These are phyloP conservation scores for Euschistus heros DNA, from an alignment of 1,140 invertebrate genomes.

Conservation along the genomic window DNA sequence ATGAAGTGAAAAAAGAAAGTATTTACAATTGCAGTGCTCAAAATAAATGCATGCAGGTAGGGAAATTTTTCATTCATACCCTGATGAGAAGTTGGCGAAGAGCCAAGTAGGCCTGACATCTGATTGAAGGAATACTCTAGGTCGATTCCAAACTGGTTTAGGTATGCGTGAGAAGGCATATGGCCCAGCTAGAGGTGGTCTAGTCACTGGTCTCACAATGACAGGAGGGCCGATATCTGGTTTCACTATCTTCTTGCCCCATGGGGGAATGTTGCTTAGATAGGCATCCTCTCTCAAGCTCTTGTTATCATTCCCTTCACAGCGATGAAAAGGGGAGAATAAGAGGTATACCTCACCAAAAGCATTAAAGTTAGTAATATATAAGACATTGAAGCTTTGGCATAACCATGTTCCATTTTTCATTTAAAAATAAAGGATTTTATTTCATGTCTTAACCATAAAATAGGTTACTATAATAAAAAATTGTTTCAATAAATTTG, in stretches of 20 bases:
- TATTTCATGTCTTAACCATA: too few relatives aligned
- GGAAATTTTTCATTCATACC: slow-evolving; percentile 43
- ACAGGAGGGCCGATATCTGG: slow-evolving; percentile 36
- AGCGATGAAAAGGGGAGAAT: neutral
- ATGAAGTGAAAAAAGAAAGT: neutral
- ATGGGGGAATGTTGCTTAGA: slow-evolving; percentile 33
- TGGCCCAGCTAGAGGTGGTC: slow-evolving; percentile 72
- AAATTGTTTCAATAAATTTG: too few relatives aligned
- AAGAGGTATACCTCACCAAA: neutral
- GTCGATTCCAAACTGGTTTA: slow-evolving; percentile 62
- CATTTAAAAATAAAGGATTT: too few relatives aligned
- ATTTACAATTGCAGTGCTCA: slow-evolving; percentile 7
- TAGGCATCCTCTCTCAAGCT: slow-evolving; percentile 1
- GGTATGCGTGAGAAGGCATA: slow-evolving; percentile 83
- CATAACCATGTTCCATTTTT: too few relatives aligned
- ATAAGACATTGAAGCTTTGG: too few relatives aligned
- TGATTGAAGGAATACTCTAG: slow-evolving; percentile 55
- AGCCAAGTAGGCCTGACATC: slow-evolving; percentile 57
- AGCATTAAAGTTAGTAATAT: neutral
- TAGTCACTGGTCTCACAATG: slow-evolving; percentile 46
- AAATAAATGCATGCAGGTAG: slow-evolving; percentile 23
- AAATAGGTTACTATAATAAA: too few relatives aligned
- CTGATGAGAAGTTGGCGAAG: slow-evolving; percentile 68
- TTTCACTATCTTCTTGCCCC: slow-evolving; percentile 43
- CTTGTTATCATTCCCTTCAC: neutral